Conservation (phyloP, 2,113 vertebrate genomes). For the Vidua macroura region DNA sequence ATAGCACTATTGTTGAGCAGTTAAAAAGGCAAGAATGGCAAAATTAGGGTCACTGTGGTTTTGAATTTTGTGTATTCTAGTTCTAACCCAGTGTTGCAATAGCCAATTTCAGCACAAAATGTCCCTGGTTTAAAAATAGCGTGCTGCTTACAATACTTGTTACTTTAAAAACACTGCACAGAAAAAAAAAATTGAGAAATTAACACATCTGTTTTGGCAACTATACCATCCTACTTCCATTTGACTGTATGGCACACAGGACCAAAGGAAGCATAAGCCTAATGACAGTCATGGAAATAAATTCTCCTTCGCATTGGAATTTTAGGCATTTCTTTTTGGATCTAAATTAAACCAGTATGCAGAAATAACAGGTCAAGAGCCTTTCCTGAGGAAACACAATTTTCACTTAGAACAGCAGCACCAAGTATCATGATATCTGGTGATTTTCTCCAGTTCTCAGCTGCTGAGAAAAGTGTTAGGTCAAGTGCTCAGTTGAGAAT, state of each 20-base stretch:
- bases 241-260: not conserved
- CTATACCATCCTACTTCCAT: not conserved
- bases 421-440: not conserved
- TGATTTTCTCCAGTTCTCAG: not conserved
- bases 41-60: slow-evolving; percentile 61
- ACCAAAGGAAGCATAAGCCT: not conserved
- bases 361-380: not conserved
- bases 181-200: slow-evolving; percentile 1
- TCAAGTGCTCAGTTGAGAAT: not conserved
- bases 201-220: slow-evolving; percentile 18
- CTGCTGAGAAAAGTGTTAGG: not conserved
- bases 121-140: slow-evolving; percentile 58
- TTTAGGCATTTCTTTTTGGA: not conserved
- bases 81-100: slow-evolving; percentile 50
- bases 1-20: slow-evolving; percentile 45
- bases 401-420: not conserved
- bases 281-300: not conserved
- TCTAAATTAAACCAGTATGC: not conserved
- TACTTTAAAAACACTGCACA: slow-evolving; percentile 27
- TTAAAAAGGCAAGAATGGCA: slow-evolving; percentile 46
- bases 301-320: not conserved
- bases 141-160: slow-evolving; percentile 9
- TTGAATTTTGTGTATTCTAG: slow-evolving; percentile 53
- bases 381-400: not conserved
- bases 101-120: slow-evolving; percentile 55